These are phyloP conservation scores for Pyrocoelia pectoralis DNA, from an alignment of 2,888 invertebrate genomes.

Conservation along the genomic window DNA sequence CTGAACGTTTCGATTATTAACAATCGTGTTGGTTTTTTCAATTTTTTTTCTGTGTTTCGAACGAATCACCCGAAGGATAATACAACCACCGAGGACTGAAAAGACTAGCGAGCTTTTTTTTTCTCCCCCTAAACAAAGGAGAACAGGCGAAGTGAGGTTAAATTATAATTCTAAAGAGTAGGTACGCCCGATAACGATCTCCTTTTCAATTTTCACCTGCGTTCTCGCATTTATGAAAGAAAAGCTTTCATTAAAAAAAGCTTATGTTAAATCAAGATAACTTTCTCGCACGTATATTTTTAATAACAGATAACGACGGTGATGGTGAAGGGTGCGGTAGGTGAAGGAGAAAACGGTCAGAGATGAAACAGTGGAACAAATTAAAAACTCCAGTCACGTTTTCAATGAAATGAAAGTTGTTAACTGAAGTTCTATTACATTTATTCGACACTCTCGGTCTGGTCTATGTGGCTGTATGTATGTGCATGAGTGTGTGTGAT, in stretches of 20 bases:
- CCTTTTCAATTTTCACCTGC: constrained; percentile 1
- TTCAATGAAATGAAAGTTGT: constrained; percentile 58
- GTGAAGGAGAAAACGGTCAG: neutral
- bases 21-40: too few species aligned
- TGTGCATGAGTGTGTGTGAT: neutral
- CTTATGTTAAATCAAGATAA: constrained; percentile 23
- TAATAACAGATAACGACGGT: constrained; percentile 18
- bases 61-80: too few species aligned
- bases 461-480: neutral
- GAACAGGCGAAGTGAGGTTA: neutral
- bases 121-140: neutral
- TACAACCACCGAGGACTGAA: too few species aligned
- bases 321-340: neutral
- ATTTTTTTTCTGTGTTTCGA: too few species aligned
- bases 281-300: constrained; percentile 24
- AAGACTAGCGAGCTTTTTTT: too few species aligned
- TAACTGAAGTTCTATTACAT: constrained; percentile 57
- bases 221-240: neutral
- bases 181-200: neutral
- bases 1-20: too few species aligned
- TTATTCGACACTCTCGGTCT: constrained; percentile 53
- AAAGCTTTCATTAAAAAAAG: constrained; percentile 19
- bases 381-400: constrained; percentile 49
- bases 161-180: neutral
- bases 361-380: constrained; percentile 30